These are phyloP conservation scores for Cherax quadricarinatus DNA, from an alignment of 1,140 invertebrate species.

Conservation along the genomic window DNA sequence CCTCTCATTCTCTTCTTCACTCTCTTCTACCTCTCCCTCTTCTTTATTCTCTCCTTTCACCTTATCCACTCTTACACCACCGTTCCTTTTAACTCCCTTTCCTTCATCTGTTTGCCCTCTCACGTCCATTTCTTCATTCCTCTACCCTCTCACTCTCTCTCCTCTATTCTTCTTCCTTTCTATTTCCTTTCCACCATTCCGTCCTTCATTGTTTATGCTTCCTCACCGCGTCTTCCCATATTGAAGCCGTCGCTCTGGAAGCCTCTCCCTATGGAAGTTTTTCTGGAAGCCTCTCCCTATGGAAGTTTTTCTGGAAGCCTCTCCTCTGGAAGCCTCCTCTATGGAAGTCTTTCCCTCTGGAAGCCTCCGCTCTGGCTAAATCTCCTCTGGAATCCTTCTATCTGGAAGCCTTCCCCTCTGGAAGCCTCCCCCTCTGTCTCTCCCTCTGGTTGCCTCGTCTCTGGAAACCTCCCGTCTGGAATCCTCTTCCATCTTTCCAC, in stretches of 20 bases:
- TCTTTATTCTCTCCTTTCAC: too few species aligned
- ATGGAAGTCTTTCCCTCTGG: too few species aligned
- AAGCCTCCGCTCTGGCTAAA: too few species aligned
- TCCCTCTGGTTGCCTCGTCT: too few species aligned
- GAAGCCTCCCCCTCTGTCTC: too few species aligned
- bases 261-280: background rate
- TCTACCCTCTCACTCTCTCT: too few species aligned
- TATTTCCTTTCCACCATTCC: background rate
- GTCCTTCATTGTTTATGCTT: background rate
- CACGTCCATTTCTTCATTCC: background rate
- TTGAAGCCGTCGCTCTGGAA: background rate
- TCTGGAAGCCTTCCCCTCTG: too few species aligned
- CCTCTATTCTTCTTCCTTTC: background rate
- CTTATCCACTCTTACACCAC: too few species aligned
- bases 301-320: background rate
- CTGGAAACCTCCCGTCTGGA: too few species aligned
- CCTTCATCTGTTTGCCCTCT: background rate
- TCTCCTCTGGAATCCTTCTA: too few species aligned
- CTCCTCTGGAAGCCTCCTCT: background rate
- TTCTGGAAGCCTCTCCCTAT: background rate
- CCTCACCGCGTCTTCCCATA: background rate
- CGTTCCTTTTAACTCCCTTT: background rate
- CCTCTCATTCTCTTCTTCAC: background rate
- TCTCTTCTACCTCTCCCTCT: too few species aligned
- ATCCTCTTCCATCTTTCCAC: too few species aligned